Conservation (phyloP, 1,140 invertebrate genomes). For the Achatina immaculata region DNA sequence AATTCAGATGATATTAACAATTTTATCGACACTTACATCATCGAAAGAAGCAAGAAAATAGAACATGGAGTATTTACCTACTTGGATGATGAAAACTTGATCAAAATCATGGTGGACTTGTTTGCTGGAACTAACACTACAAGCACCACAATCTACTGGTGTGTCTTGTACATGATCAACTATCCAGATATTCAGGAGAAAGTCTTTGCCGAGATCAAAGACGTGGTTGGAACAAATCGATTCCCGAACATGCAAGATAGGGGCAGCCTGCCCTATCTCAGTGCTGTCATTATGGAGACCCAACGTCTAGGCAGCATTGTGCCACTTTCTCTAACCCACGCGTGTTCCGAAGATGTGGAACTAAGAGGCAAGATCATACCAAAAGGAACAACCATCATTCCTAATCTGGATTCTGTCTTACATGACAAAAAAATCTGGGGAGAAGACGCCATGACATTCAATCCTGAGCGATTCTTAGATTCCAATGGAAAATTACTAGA, state of each 20-base stretch:
- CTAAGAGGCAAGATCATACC: not conserved
- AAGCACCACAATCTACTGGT: constrained; percentile 86
- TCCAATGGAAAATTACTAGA: not conserved
- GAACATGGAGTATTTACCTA: not conserved
- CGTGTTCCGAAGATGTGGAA: not conserved
- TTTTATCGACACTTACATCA: not conserved
- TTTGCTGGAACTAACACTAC: constrained; percentile 92
- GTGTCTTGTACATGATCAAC: constrained; percentile 83
- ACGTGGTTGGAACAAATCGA: constrained; percentile 37
- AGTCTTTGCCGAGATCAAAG: constrained; percentile 88
- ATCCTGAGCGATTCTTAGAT: not conserved
- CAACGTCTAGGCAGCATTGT: constrained; percentile 32
- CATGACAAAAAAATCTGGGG: not conserved
- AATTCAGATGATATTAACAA: not conserved
- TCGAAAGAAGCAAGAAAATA: not conserved
- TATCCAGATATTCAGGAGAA: constrained; percentile 81
- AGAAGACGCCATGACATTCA: not conserved
- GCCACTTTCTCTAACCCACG: not conserved
- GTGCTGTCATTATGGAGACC: constrained; percentile 36
- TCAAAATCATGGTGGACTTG: constrained; percentile 75
- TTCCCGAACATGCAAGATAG: constrained; percentile 31
- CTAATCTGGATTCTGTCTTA: not conserved
- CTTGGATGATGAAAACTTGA: constrained; percentile 26
- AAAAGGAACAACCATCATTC: not conserved
- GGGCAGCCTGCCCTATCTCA: constrained; percentile 33